These are phyloP conservation scores for Ennomos fuscantarius DNA, from an alignment of 2,888 invertebrate species.

Conservation along the genomic window DNA sequence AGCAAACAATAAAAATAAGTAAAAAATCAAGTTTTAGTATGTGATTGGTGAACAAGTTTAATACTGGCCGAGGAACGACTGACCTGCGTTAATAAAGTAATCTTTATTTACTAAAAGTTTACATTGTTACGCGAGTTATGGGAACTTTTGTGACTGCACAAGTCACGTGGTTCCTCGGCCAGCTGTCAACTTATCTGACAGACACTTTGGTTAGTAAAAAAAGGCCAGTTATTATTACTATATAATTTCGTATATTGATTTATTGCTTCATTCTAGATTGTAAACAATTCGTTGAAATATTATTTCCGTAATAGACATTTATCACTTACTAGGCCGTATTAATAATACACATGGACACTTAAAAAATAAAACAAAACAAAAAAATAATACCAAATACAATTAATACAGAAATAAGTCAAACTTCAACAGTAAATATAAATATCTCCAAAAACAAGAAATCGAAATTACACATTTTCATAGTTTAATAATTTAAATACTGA, in stretches of 20 bases:
- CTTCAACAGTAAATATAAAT: constrained; percentile 78
- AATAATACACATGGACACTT: constrained; percentile 65
- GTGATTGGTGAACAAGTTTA: too few relatives aligned
- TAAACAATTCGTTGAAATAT: constrained; percentile 81
- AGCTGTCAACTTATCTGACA: too few relatives aligned
- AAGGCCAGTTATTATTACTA: constrained; percentile 22
- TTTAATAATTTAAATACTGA: constrained; percentile 80
- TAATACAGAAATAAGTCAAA: constrained; percentile 72
- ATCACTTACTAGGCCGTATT: constrained; percentile 61
- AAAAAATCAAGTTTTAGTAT: too few relatives aligned
- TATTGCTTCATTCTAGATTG: constrained; percentile 78
- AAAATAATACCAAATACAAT: constrained; percentile 74
- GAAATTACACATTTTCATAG: constrained; percentile 47
- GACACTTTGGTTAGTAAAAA: too few relatives aligned
- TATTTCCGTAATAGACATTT: constrained; percentile 51
- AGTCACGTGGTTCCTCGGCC: too few relatives aligned
- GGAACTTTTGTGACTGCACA: too few relatives aligned
- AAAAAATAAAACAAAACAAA: constrained; percentile 64
- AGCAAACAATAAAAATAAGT: too few relatives aligned
- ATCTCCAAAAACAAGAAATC: constrained; percentile 74
- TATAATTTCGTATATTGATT: constrained; percentile 57
- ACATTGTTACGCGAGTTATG: too few relatives aligned
- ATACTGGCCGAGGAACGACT: too few relatives aligned
- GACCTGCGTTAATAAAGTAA: too few relatives aligned
- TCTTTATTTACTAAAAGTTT: too few relatives aligned